Conservation (phyloP, 53 echinoderm and acorn worm species). For the Astropecten irregularis region DNA sequence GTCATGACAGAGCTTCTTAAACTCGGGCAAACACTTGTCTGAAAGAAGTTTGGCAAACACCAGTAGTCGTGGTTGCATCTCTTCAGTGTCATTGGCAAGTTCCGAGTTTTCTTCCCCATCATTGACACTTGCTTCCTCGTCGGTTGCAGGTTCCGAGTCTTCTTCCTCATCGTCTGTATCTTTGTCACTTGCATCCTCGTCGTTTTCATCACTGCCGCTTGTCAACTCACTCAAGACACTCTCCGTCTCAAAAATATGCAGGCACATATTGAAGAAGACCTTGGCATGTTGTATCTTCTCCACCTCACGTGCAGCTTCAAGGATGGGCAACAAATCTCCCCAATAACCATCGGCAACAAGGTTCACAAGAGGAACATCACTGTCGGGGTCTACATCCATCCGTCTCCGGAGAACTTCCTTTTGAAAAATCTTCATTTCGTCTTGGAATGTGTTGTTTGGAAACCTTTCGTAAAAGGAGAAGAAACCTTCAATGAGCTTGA, state of each 20-base stretch:
- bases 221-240: too few species aligned
- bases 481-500: background rate
- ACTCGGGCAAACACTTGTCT: conserved; percentile 11
- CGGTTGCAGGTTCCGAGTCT: background rate
- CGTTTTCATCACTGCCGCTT: background rate
- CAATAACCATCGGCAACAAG: conserved; percentile 5
- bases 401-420: background rate
- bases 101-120: background rate
- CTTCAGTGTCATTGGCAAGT: background rate
- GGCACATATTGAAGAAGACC: conserved; percentile 28
- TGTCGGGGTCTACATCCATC: background rate
- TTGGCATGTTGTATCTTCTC: background rate
- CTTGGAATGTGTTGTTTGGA: background rate
- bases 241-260: background rate
- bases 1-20: background rate
- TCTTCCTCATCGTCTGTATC: background rate
- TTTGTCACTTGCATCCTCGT: too few species aligned
- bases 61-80: background rate
- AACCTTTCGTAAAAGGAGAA: conserved; percentile 7
- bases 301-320: background rate
- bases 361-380: background rate
- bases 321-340: background rate
- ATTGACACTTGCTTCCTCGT: background rate
- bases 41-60: conserved; percentile 17
- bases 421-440: background rate